A percentile compares a stretch with the other conserved stretches of the same genome.
These are phyloP conservation scores for Calameuta filiformis DNA, from an alignment of 2,888 invertebrate species.

Conservation along the genomic window DNA sequence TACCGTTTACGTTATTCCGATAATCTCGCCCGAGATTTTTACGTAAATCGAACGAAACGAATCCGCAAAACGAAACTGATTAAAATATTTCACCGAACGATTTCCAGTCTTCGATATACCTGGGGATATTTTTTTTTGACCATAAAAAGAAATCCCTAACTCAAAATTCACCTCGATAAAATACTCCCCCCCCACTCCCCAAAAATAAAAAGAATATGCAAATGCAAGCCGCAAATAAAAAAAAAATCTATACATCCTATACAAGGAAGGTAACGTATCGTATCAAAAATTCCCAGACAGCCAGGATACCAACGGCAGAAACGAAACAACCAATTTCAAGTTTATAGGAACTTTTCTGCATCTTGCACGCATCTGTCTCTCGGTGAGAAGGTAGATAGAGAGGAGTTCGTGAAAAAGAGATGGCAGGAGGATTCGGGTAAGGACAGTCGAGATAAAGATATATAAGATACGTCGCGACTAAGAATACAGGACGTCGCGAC, in stretches of 20 bases:
- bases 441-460: neutral
- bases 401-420: neutral
- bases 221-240: neutral
- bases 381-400: neutral
- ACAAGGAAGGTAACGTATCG: neutral
- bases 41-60: neutral
- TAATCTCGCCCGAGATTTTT: neutral
- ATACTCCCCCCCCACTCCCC: too few relatives aligned
- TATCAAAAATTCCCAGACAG: slow-evolving; percentile 39
- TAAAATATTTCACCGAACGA: neutral
- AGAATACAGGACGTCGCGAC: neutral
- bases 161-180: too few relatives aligned
- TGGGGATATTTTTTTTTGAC: too few relatives aligned
- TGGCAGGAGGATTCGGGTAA: neutral
- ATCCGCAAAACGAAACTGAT: neutral
- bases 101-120: neutral
- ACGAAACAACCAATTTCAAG: slow-evolving; percentile 48
- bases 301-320: slow-evolving; percentile 27
- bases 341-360: slow-evolving; percentile 44
- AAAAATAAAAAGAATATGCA: slow-evolving; percentile 10
- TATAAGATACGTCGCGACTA: neutral
- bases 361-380: slow-evolving; percentile 31
- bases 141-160: neutral
- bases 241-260: neutral
- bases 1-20: neutral